Base-by-base conservation (phyloP, 2,113 vertebrate genomes). In the Brachypteracias leptosomus region DNA sequence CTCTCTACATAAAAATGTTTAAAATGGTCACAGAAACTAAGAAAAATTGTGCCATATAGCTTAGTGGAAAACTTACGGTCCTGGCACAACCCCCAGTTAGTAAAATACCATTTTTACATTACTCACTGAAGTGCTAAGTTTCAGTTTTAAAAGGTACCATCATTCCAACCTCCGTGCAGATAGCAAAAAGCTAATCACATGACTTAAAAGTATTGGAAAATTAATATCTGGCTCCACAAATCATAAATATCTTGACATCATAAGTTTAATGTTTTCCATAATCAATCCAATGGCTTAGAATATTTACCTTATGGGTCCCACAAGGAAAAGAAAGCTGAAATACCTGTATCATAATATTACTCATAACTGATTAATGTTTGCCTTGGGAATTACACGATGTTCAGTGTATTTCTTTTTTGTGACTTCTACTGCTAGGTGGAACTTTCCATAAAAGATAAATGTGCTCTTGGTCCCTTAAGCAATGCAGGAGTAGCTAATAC, bases 341-440 rank as follows among this genome's bases (percentile, higher is more conserved):
- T 97, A 97, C 97, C 97, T 95, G 89, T 97, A 46, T 72, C 88
- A 40, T 94, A 98, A 94, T 96, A 81, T 96, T 97, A 96, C 97
- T 94, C 70, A 85, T 96, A 97, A 97, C 81, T 97, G 97, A 97
- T 97, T 97, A 90, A 95, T 78, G 85, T 95, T 96, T 97, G 95
- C 93, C 96, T 89, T 97, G 97, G 96, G 97, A 97, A 96, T 97
- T 97, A 89, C 71, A 91, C 78, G 94, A 96, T 97, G 89, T 96
- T 98, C 95, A 86, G 89, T 84, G 95, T 97, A 96, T 97, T 97
- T 98, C 59, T 85, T 96, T 96, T 95, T 97, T 97, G 90, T 88
- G 91, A 92, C 94, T 96, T 93, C 94, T 58, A 36, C 67, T 77
- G 76, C 54, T 79, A 92, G 91, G 93, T 96, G 96, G 51, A 95